Evolutionary conservation across 2,888 invertebrate species (phyloP).

Genomic region (Fragum fragum): DNA sequence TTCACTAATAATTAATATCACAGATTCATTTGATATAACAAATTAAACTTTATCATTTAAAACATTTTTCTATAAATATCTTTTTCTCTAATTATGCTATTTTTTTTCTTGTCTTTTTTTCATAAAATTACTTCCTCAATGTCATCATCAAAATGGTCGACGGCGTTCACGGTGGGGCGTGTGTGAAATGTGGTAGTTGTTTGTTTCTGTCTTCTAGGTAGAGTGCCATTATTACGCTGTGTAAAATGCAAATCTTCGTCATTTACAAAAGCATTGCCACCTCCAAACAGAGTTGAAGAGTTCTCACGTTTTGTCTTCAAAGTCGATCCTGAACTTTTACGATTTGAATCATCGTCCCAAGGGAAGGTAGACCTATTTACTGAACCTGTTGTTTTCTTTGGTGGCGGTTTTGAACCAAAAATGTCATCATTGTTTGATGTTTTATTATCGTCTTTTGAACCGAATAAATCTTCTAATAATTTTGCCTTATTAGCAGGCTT

Average conservation of each 20-base stretch:
- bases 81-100: neutral
- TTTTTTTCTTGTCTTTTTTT: conserved; percentile 23
- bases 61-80: neutral
- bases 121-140: conserved; percentile 84
- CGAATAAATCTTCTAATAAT: conserved; percentile 82
- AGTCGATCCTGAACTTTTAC: conserved; percentile 48
- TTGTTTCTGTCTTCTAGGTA: conserved; percentile 75
- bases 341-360: conserved; percentile 73
- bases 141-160: conserved; percentile 83
- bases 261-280: conserved; percentile 80
- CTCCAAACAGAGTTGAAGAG: conserved; percentile 79
- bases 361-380: conserved; percentile 65
- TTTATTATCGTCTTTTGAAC: conserved; percentile 64
- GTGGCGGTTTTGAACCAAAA: conserved; percentile 62
- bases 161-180: conserved; percentile 80
- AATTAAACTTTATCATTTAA: neutral
- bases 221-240: conserved; percentile 53
- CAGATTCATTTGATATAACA: neutral
- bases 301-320: conserved; percentile 67
- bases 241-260: conserved; percentile 73
- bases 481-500: conserved; percentile 73
- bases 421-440: conserved; percentile 70
- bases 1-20: neutral
- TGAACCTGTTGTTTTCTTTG: conserved; percentile 58
- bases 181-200: conserved; percentile 77